phyloP scores from a whole-genome alignment of 1,140 invertebrate genomes.

The Meloidogyne chitwoodi region DNA sequence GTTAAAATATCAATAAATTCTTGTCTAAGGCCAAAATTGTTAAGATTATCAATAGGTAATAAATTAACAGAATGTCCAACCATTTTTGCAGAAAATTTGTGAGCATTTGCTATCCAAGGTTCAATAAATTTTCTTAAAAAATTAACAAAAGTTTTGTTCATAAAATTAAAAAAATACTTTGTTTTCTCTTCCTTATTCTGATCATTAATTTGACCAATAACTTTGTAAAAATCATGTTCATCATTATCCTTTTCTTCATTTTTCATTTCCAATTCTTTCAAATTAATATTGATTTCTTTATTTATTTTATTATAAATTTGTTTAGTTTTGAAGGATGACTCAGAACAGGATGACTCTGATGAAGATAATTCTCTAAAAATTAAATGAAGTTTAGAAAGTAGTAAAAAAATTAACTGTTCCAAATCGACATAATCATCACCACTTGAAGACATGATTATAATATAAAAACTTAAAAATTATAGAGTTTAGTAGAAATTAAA shows the following conservation, averaged over 20 bases:
- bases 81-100: neutral
- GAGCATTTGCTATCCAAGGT: neutral
- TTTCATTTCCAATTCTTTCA: neutral
- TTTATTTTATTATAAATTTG: neutral
- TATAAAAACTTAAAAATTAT: too few species aligned
- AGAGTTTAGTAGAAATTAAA: too few species aligned
- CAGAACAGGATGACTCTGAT: neutral
- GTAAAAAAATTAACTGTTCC: neutral
- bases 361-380: neutral
- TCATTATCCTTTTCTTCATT: neutral
- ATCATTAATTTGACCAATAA: neutral
- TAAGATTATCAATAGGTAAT: neutral
- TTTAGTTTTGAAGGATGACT: neutral
- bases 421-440: neutral
- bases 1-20: constrained; percentile 17
- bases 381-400: neutral
- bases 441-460: neutral
- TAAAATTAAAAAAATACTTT: neutral
- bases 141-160: neutral
- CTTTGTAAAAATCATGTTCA: neutral
- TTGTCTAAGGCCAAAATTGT: constrained; percentile 16
- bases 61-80: neutral
- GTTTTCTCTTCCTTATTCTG: neutral
- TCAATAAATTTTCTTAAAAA: neutral
- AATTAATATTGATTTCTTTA: neutral